Percentiles rank a stretch among this genome's conserved stretches.
These are phyloP conservation scores for Cynocephalus volans DNA, from an alignment of 2,113 vertebrate genomes.

Conservation along the genomic window DNA sequence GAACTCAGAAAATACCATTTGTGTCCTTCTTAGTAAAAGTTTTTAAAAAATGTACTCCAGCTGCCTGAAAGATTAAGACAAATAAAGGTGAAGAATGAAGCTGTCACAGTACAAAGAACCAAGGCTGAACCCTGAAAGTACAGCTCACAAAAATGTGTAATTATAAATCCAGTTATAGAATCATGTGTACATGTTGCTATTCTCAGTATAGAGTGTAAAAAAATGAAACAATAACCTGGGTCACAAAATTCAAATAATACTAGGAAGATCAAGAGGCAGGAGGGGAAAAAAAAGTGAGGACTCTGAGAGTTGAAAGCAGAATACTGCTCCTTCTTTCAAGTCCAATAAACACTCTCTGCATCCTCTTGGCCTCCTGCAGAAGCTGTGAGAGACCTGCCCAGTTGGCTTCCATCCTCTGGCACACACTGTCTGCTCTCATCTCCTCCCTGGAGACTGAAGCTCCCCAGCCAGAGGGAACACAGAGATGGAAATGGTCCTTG, in stretches of 20 bases:
- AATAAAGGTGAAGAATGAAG: background rate
- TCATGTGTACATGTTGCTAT: no score
- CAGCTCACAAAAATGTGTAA: background rate
- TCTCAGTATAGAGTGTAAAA: background rate
- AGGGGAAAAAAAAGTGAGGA: background rate
- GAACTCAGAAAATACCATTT: background rate
- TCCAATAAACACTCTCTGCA: background rate
- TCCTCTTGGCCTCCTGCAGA: background rate
- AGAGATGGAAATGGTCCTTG: background rate
- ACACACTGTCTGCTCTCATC: background rate
- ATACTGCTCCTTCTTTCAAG: fast-evolving
- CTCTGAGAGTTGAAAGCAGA: background rate
- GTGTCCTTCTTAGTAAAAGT: background rate
- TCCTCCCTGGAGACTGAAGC: background rate
- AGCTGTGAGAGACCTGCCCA: background rate
- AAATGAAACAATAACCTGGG: background rate
- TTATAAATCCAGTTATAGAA: background rate
- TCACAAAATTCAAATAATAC: background rate
- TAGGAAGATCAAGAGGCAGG: background rate
- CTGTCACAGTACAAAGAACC: background rate
- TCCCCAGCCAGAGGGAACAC: background rate
- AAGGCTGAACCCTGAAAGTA: background rate
- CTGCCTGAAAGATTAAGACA: background rate
- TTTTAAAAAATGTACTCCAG: background rate
- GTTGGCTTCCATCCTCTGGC: background rate